Conservation (phyloP, 1,140 invertebrate genomes). For the Brachionus angularis region DNA sequence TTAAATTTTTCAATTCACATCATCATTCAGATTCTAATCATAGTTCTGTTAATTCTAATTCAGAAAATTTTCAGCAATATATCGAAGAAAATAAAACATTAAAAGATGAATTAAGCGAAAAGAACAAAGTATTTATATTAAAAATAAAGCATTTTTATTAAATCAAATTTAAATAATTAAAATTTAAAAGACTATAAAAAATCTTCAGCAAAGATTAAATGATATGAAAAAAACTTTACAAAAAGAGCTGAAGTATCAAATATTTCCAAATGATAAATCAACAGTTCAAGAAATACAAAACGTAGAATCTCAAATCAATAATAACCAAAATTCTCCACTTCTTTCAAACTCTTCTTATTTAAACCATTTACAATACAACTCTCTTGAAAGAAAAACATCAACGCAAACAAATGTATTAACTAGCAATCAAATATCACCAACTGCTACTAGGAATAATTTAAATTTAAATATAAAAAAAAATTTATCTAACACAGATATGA, state of each 20-base stretch:
- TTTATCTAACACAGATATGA: slow-evolving; percentile 24
- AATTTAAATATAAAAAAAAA: slow-evolving; percentile 39
- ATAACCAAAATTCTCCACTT: neutral
- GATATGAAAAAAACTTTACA: slow-evolving; percentile 87
- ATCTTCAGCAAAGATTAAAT: slow-evolving; percentile 74
- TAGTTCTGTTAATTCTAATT: no score
- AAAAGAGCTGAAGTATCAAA: slow-evolving; percentile 64
- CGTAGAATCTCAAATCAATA: neutral
- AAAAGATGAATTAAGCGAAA: slow-evolving; percentile 14
- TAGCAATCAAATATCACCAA: no score
- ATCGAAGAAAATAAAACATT: slow-evolving; percentile 26
- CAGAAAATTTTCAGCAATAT: no score
- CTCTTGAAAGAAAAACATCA: neutral
- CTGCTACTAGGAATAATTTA: no score
- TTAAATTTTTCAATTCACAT: no score
- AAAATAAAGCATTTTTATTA: no score
- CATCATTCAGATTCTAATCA: no score
- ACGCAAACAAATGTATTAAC: no score
- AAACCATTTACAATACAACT: neutral
- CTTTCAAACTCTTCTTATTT: neutral
- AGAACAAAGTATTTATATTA: slow-evolving; percentile 34
- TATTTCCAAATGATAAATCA: slow-evolving; percentile 15
- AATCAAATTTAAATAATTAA: neutral
- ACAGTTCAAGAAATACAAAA: neutral
- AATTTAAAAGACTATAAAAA: slow-evolving; percentile 73